Conservation (phyloP, 1,140 invertebrate genomes). For the Drosophila ohnishii region DNA sequence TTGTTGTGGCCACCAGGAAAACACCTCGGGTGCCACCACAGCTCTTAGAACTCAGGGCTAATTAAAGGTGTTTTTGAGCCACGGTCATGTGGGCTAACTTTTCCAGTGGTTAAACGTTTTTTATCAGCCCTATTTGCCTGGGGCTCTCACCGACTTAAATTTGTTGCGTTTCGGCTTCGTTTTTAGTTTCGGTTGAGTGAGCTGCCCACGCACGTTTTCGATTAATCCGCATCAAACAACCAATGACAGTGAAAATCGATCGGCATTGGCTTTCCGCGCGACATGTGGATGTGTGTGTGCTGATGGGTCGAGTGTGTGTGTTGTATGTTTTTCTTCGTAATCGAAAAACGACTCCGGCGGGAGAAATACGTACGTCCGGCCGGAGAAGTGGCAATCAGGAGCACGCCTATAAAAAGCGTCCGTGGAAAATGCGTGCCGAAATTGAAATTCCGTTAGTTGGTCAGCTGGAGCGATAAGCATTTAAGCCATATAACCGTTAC, state of each 20-base stretch:
- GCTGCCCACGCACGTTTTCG: constrained; percentile 66
- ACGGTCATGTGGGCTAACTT: constrained; percentile 7
- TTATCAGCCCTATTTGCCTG: constrained; percentile 42
- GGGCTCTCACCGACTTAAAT: constrained; percentile 23
- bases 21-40: constrained; percentile 29
- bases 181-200: constrained; percentile 44
- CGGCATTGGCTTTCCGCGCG: constrained; percentile 54
- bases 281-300: constrained; percentile 5
- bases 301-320: constrained; percentile 12
- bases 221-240: constrained; percentile 64
- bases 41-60: constrained; percentile 17
- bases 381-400: constrained; percentile 36
- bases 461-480: constrained; percentile 33
- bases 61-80: constrained; percentile 22
- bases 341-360: constrained; percentile 41
- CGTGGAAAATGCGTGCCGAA: constrained; percentile 44
- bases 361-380: constrained; percentile 1
- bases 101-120: constrained; percentile 20
- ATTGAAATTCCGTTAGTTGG: constrained; percentile 54
- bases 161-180: constrained; percentile 27
- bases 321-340: constrained; percentile 43
- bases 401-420: constrained; percentile 53
- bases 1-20: constrained; percentile 22
- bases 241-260: constrained; percentile 72
- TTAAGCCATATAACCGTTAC: constrained; percentile 42